Conservation (phyloP, 2,113 vertebrate species). For the Spheniscus mendiculus region DNA sequence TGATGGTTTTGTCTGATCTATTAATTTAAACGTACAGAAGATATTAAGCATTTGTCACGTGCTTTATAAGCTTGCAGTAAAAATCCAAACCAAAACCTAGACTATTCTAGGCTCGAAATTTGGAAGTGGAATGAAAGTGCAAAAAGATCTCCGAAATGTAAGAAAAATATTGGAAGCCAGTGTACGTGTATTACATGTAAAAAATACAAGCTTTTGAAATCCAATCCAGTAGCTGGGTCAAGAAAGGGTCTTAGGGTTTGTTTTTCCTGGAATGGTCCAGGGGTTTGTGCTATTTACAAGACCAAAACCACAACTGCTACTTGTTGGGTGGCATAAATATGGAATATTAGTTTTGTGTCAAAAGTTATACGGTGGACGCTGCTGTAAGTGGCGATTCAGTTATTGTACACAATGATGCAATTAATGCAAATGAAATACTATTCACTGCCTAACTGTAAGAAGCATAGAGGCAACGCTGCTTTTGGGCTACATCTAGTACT, state of each 20-base stretch:
- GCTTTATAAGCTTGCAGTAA: background rate
- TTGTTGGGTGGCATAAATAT: background rate
- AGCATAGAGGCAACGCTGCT: background rate
- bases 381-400: background rate
- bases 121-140: background rate
- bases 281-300: background rate
- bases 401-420: background rate
- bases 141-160: background rate
- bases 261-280: background rate
- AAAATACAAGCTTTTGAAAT: background rate
- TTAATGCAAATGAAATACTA: background rate
- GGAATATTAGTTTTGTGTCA: background rate
- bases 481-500: background rate
- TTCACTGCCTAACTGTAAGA: background rate
- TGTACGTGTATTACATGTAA: accelerated
- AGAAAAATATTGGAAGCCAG: background rate
- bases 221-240: background rate
- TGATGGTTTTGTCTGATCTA: accelerated
- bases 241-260: background rate
- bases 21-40: background rate
- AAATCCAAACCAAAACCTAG: background rate
- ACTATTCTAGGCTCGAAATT: background rate
- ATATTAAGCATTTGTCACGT: background rate
- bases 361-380: too few species aligned
- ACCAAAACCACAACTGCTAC: background rate